Percentiles rank a stretch among this genome's conserved stretches.
Conservation (phyloP, 2,888 invertebrate species). For the Orthonychiurus folsomi region DNA sequence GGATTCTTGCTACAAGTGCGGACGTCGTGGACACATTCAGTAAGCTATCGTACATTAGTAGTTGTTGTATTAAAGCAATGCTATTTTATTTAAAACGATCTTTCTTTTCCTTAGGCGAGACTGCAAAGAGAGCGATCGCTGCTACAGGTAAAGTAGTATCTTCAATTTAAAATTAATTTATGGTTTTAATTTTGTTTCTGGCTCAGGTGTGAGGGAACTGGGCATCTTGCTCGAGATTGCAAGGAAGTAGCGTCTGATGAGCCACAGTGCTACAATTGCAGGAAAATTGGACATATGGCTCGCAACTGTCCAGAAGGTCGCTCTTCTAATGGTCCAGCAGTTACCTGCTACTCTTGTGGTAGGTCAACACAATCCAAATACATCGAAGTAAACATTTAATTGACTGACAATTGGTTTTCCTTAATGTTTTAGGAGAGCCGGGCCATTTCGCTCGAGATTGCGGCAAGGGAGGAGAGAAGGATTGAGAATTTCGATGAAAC, state of each 20-base stretch:
- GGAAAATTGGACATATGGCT: constrained; percentile 81
- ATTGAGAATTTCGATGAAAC: background rate
- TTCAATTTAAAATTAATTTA: background rate
- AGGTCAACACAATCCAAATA: constrained; percentile 48
- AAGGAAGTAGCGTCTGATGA: constrained; percentile 53
- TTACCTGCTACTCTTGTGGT: constrained; percentile 79
- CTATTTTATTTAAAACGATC: too few species aligned
- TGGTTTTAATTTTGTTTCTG: constrained; percentile 7
- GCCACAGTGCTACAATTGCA: constrained; percentile 77
- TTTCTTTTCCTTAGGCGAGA: constrained; percentile 63
- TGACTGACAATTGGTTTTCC: constrained; percentile 43
- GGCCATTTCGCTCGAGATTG: constrained; percentile 36
- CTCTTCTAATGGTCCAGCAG: constrained; percentile 32
- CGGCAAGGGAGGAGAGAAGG: constrained; percentile 1
- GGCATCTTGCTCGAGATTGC: constrained; percentile 89
- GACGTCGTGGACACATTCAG: constrained; percentile 67
- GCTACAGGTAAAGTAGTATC: constrained; percentile 46
- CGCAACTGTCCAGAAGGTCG: constrained; percentile 55
- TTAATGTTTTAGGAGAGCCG: constrained; percentile 40
- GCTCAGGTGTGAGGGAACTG: constrained; percentile 70
- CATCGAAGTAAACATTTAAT: constrained; percentile 25
- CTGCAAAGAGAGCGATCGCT: constrained; percentile 79
- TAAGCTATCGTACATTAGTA: too few species aligned
- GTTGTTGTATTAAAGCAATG: too few species aligned
- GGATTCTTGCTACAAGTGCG: constrained; percentile 88